phyloP scores from a whole-genome alignment of 2,888 invertebrate genomes.

The Orchesellides sinensis region DNA sequence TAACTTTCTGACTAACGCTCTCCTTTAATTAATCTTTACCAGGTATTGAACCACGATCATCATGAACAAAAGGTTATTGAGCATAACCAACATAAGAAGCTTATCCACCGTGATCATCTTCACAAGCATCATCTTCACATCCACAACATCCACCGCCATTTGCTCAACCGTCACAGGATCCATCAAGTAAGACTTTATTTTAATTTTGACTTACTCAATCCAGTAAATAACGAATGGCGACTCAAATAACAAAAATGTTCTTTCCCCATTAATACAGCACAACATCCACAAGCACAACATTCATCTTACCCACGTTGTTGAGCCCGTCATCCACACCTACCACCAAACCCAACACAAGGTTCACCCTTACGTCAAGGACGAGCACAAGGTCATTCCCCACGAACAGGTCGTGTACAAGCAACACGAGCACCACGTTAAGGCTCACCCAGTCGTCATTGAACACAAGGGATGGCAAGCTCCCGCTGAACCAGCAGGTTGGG shows the following conservation, averaged over 20 bases:
- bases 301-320: slow-evolving; percentile 66
- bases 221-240: not conserved
- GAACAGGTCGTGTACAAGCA: slow-evolving; percentile 62
- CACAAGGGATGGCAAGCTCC: slow-evolving; percentile 62
- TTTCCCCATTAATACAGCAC: slow-evolving; percentile 44
- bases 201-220: not conserved
- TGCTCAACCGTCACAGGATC: slow-evolving; percentile 64
- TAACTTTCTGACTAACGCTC: too few relatives aligned
- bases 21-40: too few relatives aligned
- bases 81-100: slow-evolving; percentile 66
- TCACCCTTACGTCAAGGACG: slow-evolving; percentile 60
- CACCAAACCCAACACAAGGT: slow-evolving; percentile 69
- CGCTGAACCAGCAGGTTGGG: slow-evolving; percentile 21
- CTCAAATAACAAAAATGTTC: not conserved
- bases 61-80: slow-evolving; percentile 67
- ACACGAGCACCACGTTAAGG: slow-evolving; percentile 59
- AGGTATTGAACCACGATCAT: slow-evolving; percentile 64
- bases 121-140: slow-evolving; percentile 71
- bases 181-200: slow-evolving; percentile 56
- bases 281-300: slow-evolving; percentile 70
- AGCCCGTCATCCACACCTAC: slow-evolving; percentile 68
- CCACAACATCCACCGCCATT: slow-evolving; percentile 65
- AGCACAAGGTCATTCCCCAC: slow-evolving; percentile 69
- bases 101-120: slow-evolving; percentile 69
- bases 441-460: slow-evolving; percentile 60